A percentile compares a stretch with the other conserved stretches of the same genome.
Evolutionary conservation across 2,113 vertebrate genomes (phyloP).

Genomic region (Percina caprodes): DNA sequence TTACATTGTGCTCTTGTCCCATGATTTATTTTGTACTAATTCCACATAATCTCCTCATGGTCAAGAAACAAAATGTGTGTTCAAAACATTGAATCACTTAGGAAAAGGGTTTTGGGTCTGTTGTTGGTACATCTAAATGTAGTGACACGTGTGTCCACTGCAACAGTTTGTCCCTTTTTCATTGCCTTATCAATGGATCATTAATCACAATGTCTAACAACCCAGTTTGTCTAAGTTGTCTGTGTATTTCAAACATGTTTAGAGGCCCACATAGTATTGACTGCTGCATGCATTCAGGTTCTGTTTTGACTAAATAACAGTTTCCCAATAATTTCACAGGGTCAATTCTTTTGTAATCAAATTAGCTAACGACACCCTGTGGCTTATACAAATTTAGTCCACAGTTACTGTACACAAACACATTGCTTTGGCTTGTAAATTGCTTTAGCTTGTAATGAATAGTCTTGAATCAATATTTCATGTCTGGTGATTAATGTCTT

Average conservation of each 20-base stretch:
- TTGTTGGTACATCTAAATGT: not conserved
- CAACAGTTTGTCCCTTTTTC: not conserved
- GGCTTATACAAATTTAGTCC: slow-evolving; percentile 16
- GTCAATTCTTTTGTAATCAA: slow-evolving; percentile 17
- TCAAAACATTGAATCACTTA: not conserved
- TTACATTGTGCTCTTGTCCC: not conserved
- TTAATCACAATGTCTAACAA: not conserved
- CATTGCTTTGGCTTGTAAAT: slow-evolving; percentile 37
- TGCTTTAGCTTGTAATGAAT: slow-evolving; percentile 38
- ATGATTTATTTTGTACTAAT: not conserved
- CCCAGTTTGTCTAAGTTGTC: not conserved
- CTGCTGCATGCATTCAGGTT: not conserved
- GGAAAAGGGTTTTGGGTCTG: not conserved
- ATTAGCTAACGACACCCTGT: slow-evolving; percentile 18
- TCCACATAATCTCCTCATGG: not conserved
- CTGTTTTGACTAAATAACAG: not conserved
- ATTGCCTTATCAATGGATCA: not conserved
- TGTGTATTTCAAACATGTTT: slow-evolving; percentile 8
- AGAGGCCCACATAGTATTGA: not conserved
- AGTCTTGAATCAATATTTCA: slow-evolving; percentile 49
- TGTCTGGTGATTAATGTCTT: slow-evolving; percentile 50
- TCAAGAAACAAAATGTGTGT: not conserved
- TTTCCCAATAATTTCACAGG: not conserved
- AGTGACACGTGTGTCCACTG: not conserved
- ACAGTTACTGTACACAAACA: slow-evolving; percentile 8